Conservation (phyloP, 2,797 vertebrate genomes). For the Liparis tanakae region DNA sequence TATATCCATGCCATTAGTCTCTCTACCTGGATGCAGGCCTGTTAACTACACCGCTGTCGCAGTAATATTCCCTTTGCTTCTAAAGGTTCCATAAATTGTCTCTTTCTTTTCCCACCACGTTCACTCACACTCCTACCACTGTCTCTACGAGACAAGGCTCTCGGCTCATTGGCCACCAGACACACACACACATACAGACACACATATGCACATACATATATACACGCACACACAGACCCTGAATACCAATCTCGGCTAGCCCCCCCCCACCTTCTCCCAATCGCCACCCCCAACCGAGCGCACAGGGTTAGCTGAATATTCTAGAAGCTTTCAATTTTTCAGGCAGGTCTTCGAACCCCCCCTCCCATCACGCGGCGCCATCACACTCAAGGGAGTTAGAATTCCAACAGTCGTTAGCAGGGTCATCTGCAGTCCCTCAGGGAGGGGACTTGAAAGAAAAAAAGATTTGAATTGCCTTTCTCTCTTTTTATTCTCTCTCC, state of each 20-base stretch:
- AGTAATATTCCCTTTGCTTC: constrained; percentile 53
- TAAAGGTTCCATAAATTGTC: constrained; percentile 70
- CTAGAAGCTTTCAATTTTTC: constrained; percentile 78
- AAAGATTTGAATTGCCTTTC: constrained; percentile 71
- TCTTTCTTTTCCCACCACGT: constrained; percentile 39
- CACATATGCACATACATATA: constrained; percentile 49
- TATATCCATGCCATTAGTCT: constrained; percentile 70
- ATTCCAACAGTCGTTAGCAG: constrained; percentile 75
- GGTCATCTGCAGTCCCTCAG: constrained; percentile 76
- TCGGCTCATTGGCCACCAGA: constrained; percentile 71
- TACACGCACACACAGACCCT: constrained; percentile 47
- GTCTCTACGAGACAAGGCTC: constrained; percentile 58
- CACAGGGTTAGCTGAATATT: constrained; percentile 76
- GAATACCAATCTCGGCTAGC: constrained; percentile 66
- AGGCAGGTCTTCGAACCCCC: constrained; percentile 73
- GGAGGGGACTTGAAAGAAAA: constrained; percentile 73
- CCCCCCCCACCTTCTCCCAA: constrained; percentile 19
- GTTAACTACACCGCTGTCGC: constrained; percentile 49
- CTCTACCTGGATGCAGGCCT: constrained; percentile 67
- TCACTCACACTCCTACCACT: constrained; percentile 48
- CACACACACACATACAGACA: constrained; percentile 45
- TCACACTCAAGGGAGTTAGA: constrained; percentile 70
- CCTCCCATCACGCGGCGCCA: constrained; percentile 61
- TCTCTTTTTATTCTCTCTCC: constrained; percentile 52
- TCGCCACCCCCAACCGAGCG: constrained; percentile 61